Base-by-base conservation (phyloP, 2,888 invertebrate species). In the Pyralis farinalis region DNA sequence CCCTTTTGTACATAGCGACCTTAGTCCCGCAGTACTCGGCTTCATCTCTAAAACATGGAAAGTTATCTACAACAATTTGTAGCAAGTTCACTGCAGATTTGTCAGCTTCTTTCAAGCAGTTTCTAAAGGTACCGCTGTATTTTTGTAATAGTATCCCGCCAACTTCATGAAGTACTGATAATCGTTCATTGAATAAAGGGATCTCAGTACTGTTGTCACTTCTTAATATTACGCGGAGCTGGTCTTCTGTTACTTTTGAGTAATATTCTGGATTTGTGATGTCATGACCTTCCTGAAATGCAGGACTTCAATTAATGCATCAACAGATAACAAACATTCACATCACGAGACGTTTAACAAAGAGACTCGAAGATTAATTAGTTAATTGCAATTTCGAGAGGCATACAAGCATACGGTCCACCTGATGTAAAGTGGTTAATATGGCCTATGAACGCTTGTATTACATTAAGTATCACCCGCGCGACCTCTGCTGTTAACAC, bases 1-100 rank as follows among this genome's bases (percentile, higher is more conserved):
- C 98, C 53, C 99, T 87, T 77, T 99, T 99, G 66, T 97, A 96
- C 22, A 99, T 85, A 0, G 95, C 91, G 1, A 99, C 97, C 70
- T 78, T 88, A 41, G 92, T 74, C 0, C 92, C 93, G 33, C 93
- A 90, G 68, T 92, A 98, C 0, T 73, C 70, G 0, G 95, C 94
- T 74, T 94, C 95, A 83, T 99, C 99, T 43, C 93, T 91, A 61
- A 95, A 99, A 53, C 96, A 97, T 10, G 93, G 92, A 67, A 99
- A 99, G 51, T 98, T 93, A 0, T 90, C 80, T 0, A 96, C 93
- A 7, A 99, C 90, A 2, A 96, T 72, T 34, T 93, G 71, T 4
- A 99, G 76, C 34, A 99, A 83, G 20, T 90, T 91, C 31, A 92
- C 80, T 0, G 98, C 97, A 39, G 95, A 97, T 28, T 93, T 91